A percentile compares a stretch with the other conserved stretches of the same genome.
These are phyloP conservation scores for Podocnemis expansa DNA, from an alignment of 2,113 vertebrate genomes.

Conservation along the genomic window DNA sequence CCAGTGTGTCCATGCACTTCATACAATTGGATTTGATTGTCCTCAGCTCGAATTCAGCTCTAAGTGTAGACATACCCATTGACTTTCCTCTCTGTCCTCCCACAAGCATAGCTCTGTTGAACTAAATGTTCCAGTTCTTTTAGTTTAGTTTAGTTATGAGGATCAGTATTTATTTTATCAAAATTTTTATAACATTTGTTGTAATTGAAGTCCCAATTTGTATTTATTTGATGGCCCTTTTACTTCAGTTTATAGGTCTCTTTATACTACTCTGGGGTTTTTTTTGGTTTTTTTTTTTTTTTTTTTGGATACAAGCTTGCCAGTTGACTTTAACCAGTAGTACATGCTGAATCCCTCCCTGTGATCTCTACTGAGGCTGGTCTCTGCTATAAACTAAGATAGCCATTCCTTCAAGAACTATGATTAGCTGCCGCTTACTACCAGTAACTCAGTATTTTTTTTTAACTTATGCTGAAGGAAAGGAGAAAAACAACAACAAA, in stretches of 20 bases:
- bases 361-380: not conserved
- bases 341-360: not conserved
- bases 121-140: not conserved
- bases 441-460: not conserved
- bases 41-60: too few species aligned
- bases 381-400: not conserved
- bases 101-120: not conserved
- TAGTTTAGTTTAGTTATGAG: not conserved
- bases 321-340: not conserved
- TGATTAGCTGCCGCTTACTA: not conserved
- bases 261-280: not conserved
- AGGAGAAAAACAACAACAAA: not conserved
- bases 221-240: not conserved
- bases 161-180: not conserved
- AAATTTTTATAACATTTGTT: not conserved
- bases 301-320: not conserved
- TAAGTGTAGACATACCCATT: too few species aligned
- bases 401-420: rapidly evolving
- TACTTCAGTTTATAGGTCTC: not conserved
- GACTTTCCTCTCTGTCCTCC: not conserved
- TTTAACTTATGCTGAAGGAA: not conserved
- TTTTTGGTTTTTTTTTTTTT: too few species aligned
- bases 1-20: too few species aligned
- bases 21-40: too few species aligned
- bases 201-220: not conserved